These are phyloP conservation scores for Smutsia gigantea DNA, from an alignment of 2,797 vertebrate species.

Conservation along the genomic window DNA sequence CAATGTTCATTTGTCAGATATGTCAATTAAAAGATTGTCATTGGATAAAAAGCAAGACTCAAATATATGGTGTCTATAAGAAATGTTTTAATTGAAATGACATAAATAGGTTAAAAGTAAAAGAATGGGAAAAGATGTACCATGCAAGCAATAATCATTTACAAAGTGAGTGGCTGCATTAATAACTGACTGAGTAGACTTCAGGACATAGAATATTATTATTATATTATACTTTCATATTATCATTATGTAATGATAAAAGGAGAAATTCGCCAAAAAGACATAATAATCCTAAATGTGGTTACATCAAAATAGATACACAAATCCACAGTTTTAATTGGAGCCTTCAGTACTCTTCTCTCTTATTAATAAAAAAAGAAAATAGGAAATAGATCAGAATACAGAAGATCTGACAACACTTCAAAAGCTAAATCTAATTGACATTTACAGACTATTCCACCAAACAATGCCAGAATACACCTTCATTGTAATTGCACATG, in stretches of 20 bases:
- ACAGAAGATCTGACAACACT: background rate
- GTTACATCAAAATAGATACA: background rate
- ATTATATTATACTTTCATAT: background rate
- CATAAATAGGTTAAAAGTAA: background rate
- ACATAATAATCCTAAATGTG: too few relatives aligned
- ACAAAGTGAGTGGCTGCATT: background rate
- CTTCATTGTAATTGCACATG: background rate
- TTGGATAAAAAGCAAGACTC: background rate
- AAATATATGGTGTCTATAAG: too few relatives aligned
- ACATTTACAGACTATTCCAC: too few relatives aligned
- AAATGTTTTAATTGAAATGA: too few relatives aligned
- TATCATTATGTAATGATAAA: background rate
- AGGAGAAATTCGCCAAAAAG: too few relatives aligned
- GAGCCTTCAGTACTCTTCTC: background rate
- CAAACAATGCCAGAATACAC: too few relatives aligned
- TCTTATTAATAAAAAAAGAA: background rate
- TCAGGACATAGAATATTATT: background rate
- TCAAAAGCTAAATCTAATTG: background rate
- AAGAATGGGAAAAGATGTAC: background rate
- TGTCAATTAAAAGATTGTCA: too few relatives aligned
- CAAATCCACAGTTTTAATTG: background rate
- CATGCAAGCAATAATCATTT: background rate
- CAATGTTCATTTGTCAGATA: background rate
- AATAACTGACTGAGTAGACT: background rate
- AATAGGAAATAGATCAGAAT: background rate